These are phyloP conservation scores for Epistrophe eligans DNA, from an alignment of 2,888 invertebrate species.

Conservation along the genomic window DNA sequence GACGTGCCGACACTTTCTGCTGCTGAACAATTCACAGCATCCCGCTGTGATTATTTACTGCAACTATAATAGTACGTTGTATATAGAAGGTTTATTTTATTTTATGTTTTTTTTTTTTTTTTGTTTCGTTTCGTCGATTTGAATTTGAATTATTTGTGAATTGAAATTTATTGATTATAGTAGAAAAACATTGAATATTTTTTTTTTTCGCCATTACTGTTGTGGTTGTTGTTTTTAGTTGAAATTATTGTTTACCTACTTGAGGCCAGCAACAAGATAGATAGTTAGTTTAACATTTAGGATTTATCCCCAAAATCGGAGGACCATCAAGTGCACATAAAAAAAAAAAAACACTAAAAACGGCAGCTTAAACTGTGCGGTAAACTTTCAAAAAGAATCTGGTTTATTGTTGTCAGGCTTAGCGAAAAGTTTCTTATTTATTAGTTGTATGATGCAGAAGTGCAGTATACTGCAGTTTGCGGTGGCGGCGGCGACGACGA, in stretches of 20 bases:
- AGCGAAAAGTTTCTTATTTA: conserved; percentile 22
- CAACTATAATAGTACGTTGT: not conserved
- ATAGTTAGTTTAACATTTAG: conserved; percentile 49
- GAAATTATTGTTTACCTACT: conserved; percentile 40
- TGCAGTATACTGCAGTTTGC: not conserved
- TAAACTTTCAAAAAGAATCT: conserved; percentile 36
- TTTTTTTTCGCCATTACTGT: no score
- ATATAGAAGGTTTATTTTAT: no score
- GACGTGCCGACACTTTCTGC: conserved; percentile 44
- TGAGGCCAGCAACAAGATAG: conserved; percentile 10
- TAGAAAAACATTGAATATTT: conserved; percentile 53
- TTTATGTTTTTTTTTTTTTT: conserved; percentile 1
- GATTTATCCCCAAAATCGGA: conserved; percentile 32
- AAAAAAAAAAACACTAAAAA: not conserved
- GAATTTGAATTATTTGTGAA: conserved; percentile 69
- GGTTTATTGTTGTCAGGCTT: not conserved
- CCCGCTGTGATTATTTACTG: conserved; percentile 40
- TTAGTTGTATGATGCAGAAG: conserved; percentile 4
- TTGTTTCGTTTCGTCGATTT: conserved; percentile 21
- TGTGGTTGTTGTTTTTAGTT: not conserved
- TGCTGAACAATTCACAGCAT: conserved; percentile 41
- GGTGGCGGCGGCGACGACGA: not conserved
- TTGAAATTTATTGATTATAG: conserved; percentile 73
- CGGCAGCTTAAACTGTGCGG: conserved; percentile 4
- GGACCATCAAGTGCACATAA: conserved; percentile 13